Percentiles rank a stretch among this genome's conserved stretches.
Evolutionary conservation across 2,797 vertebrate genomes (phyloP).

Genomic region (Paguma larvata): DNA sequence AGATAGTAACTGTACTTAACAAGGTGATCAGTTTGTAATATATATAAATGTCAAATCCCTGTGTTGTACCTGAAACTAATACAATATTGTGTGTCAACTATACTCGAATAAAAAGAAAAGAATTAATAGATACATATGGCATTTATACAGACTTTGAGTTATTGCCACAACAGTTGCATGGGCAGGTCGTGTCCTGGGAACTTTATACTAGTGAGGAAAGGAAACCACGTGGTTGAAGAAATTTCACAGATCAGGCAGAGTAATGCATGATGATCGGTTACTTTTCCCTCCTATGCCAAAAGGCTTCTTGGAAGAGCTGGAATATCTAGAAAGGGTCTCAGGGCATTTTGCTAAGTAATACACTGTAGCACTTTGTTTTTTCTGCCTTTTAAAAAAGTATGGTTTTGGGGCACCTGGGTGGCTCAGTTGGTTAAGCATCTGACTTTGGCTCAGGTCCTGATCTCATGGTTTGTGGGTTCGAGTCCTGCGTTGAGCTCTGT

Average conservation of each 20-base stretch:
- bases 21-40: neutral
- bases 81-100: neutral
- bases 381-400: slow-evolving; percentile 34
- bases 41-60: neutral
- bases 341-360: slow-evolving; percentile 58
- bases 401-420: neutral
- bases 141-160: neutral
- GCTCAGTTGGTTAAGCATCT: too few species aligned
- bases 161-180: neutral
- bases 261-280: neutral
- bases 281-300: neutral
- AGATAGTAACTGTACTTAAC: neutral
- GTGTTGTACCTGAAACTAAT: neutral
- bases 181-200: neutral
- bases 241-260: neutral
- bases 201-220: neutral
- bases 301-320: neutral
- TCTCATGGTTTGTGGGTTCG: too few species aligned
- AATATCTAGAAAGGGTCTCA: slow-evolving; percentile 38
- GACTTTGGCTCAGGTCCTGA: too few species aligned
- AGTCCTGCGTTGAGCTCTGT: too few species aligned
- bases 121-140: neutral
- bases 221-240: neutral
- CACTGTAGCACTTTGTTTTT: slow-evolving; percentile 37
- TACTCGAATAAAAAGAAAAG: neutral